phyloP scores from a whole-genome alignment of 2,113 vertebrate species.

The Chloebia gouldiae region DNA sequence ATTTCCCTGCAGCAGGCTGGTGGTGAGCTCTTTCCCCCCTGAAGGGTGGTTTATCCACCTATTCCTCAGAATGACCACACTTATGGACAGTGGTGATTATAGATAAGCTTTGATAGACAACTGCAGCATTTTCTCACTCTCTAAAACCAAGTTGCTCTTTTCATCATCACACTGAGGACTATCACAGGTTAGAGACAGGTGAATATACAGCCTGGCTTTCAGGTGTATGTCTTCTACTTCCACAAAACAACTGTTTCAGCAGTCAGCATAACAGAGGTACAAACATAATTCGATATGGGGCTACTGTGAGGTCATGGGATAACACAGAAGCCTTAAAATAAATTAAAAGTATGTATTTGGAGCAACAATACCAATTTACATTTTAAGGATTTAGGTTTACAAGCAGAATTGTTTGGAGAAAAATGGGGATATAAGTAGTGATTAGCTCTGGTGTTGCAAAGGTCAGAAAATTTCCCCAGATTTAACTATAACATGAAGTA shows the following conservation, averaged over 20 bases:
- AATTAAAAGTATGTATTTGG: background rate
- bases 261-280: background rate
- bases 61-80: background rate
- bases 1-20: background rate
- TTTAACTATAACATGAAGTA: background rate
- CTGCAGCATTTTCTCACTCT: background rate
- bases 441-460: background rate
- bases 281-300: background rate
- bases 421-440: background rate
- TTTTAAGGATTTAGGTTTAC: background rate
- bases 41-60: background rate
- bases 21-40: background rate
- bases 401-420: background rate
- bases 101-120: background rate
- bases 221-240: background rate
- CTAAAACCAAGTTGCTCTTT: background rate
- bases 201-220: background rate
- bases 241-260: background rate
- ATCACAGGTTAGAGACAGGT: background rate
- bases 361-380: background rate
- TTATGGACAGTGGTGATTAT: rapidly evolving
- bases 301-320: background rate
- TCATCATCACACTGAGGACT: background rate
- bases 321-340: background rate
- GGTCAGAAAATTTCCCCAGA: background rate